These are phyloP conservation scores for Cryptocephalus primarius DNA, from an alignment of 2,888 invertebrate genomes.

Conservation along the genomic window DNA sequence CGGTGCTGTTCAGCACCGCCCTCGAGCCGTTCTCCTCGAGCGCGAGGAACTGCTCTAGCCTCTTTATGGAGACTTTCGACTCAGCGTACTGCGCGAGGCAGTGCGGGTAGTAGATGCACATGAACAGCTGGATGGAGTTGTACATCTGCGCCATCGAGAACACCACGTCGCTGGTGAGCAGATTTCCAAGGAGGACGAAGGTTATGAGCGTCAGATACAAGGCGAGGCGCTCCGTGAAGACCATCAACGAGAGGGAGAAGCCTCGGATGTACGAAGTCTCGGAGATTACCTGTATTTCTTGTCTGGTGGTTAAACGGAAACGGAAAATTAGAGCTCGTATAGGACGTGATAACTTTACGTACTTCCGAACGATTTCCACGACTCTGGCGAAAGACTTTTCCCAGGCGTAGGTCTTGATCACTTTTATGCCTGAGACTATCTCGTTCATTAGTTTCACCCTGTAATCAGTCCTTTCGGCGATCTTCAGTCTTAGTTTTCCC, in stretches of 20 bases:
- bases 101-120: conserved; percentile 24
- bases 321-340: neutral
- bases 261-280: conserved; percentile 56
- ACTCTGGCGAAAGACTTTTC: conserved; percentile 58
- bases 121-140: conserved; percentile 47
- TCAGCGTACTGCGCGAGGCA: conserved; percentile 23
- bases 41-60: conserved; percentile 24
- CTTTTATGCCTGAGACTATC: conserved; percentile 59
- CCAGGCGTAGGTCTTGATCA: conserved; percentile 73
- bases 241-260: conserved; percentile 45
- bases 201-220: conserved; percentile 68
- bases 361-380: conserved; percentile 50
- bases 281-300: conserved; percentile 56
- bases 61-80: conserved; percentile 22
- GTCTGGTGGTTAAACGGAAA: conserved; percentile 7
- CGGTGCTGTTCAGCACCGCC: conserved; percentile 4
- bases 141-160: conserved; percentile 68
- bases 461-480: conserved; percentile 47
- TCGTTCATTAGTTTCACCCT: conserved; percentile 63
- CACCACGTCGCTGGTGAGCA: conserved; percentile 47
- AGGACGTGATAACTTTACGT: conserved; percentile 21
- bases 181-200: conserved; percentile 55
- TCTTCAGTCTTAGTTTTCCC: conserved; percentile 36
- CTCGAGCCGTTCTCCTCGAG: conserved; percentile 19
- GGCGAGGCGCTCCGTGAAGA: conserved; percentile 75